A percentile compares a stretch with the other conserved stretches of the same genome.
Conservation (phyloP, 2,888 invertebrate species). For the Neoscelio sp. region DNA sequence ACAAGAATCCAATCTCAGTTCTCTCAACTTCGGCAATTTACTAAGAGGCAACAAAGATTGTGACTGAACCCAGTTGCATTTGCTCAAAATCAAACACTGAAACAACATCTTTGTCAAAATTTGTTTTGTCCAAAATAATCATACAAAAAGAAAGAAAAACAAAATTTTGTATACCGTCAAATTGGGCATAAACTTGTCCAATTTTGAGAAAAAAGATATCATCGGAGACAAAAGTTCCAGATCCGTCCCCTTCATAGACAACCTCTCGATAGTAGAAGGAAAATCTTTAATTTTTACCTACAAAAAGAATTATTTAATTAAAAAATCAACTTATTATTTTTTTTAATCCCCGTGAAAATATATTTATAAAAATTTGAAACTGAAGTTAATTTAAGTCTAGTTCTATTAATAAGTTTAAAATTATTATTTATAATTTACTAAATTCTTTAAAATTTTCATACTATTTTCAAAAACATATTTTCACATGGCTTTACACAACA, state of each 20-base stretch:
- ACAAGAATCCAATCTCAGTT: conserved; percentile 88
- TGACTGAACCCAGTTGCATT: conserved; percentile 90
- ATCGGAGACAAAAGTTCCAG: conserved; percentile 83
- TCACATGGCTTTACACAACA: too few species aligned
- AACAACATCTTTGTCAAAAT: too few species aligned
- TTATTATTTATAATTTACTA: conserved; percentile 6
- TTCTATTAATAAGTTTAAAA: neutral
- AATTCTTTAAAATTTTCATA: conserved; percentile 13
- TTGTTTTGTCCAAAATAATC: conserved; percentile 2
- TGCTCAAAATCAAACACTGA: conserved; percentile 88
- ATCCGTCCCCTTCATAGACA: conserved; percentile 85
- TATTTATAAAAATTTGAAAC: too few species aligned
- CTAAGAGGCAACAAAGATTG: conserved; percentile 89
- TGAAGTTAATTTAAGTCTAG: too few species aligned
- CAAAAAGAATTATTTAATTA: conserved; percentile 68
- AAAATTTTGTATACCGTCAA: conserved; percentile 84
- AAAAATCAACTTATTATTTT: too few species aligned
- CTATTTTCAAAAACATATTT: too few species aligned
- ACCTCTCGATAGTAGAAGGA: conserved; percentile 86
- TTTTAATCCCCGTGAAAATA: too few species aligned
- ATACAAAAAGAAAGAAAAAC: conserved; percentile 8
- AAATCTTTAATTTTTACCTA: conserved; percentile 87
- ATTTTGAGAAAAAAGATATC: conserved; percentile 85
- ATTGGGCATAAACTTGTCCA: conserved; percentile 84
- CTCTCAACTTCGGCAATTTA: conserved; percentile 86